Evolutionary conservation across 2,888 invertebrate genomes (phyloP), one percentile per base, ranked within the genome.

Genomic region (Acanthopleura granulata): DNA sequence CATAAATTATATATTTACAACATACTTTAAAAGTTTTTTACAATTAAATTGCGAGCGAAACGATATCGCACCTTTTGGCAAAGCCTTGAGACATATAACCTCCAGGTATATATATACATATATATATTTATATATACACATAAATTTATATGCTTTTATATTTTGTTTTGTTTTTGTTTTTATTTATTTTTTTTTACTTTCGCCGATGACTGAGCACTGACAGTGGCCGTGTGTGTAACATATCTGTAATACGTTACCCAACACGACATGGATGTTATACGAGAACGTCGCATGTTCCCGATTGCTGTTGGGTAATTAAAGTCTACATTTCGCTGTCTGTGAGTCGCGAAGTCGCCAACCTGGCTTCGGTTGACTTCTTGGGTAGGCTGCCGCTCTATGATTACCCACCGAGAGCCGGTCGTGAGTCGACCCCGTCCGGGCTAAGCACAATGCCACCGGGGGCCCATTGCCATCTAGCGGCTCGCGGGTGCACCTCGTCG

Each of bases 1-100:
- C 22, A 57, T 57, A 57, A 57, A 57, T 57, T 57, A 57, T 57
- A 57, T 57, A 57, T 57, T 57, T 57, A 57, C 57, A 57, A 57
- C 57, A 57, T 57, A 40, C 40, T 40, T 40, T 40, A 40, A 40
- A 40, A 40, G 40, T 40, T 40, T 40, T 40, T 40, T 40, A 40
- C 40, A 40, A 40, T 40, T 40, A 40, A 40, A 40, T 40, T 40
- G 40, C 40, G 40, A 40, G 40, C 40, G 40, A 40, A 40, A 40
- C 40, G 4, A 40, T 9, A 40, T 40, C 40, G 40, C 40, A 40
- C 40, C 40, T 40, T 57, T 22, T 57, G 18, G 22, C 57, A 57
- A 57, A 57, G 57, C 57, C 22, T 57, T 57, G 57, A 57, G 57
- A 57, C 57, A 57, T 18, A 57, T 57, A 18, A n/a, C 57, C 57